phyloP scores from a whole-genome alignment of 2,797 vertebrate genomes.

The Thalassophryne amazonica region DNA sequence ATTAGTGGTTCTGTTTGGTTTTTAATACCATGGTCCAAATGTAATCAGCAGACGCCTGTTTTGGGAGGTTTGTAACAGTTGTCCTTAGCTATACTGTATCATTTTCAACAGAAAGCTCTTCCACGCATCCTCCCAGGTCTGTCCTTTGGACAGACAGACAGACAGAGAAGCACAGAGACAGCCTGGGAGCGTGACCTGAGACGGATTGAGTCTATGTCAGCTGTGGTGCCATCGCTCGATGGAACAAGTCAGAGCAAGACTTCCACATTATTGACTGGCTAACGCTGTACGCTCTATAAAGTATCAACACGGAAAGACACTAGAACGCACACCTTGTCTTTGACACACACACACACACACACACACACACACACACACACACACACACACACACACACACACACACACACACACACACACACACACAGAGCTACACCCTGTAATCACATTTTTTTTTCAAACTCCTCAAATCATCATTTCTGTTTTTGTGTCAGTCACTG shows the following conservation, averaged over 20 bases:
- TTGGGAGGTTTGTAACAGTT: too few species aligned
- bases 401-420: slow-evolving; percentile 1
- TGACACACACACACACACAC: slow-evolving; percentile 7
- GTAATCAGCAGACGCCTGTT: too few species aligned
- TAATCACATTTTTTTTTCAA: neutral
- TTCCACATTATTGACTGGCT: slow-evolving; percentile 70
- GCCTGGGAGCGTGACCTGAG: slow-evolving; percentile 20
- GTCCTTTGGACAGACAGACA: too few species aligned
- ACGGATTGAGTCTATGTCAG: slow-evolving; percentile 62
- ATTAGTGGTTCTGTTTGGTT: too few species aligned
- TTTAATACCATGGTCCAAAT: too few species aligned
- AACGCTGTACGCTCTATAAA: slow-evolving; percentile 64
- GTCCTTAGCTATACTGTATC: too few species aligned
- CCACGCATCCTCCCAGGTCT: too few species aligned
- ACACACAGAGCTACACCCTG: neutral
- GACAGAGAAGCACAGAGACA: too few species aligned
- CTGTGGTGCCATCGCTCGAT: slow-evolving; percentile 62
- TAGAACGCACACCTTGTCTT: slow-evolving; percentile 55
- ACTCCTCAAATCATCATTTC: slow-evolving; percentile 10
- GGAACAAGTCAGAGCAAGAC: slow-evolving; percentile 69
- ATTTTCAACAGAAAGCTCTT: too few species aligned
- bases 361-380: slow-evolving; percentile 1
- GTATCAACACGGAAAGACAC: slow-evolving; percentile 70
- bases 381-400: slow-evolving; percentile 12
- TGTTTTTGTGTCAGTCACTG: slow-evolving; percentile 9